Percentiles rank a stretch among this genome's conserved stretches.
phyloP scores from a whole-genome alignment of 1,140 invertebrate species.

The Thaumatotibia leucotreta region DNA sequence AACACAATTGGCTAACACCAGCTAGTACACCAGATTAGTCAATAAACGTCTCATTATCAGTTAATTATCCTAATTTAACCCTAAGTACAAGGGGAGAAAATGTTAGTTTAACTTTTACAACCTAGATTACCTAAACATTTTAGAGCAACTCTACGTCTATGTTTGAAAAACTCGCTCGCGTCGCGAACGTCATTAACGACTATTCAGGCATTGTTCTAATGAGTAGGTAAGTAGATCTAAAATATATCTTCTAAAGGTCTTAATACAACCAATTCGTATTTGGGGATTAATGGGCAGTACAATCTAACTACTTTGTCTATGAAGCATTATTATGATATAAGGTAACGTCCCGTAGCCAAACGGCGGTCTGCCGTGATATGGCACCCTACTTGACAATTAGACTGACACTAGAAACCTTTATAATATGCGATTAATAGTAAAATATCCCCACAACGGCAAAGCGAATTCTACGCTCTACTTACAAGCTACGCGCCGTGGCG shows the following conservation, averaged over 20 bases:
- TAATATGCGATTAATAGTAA: conserved; percentile 13
- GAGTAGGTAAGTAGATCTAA: conserved; percentile 12
- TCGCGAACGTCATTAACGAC: background rate
- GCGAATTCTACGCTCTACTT: background rate
- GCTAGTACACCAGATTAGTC: background rate
- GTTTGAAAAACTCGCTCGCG: background rate
- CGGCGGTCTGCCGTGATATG: background rate
- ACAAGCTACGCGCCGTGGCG: background rate
- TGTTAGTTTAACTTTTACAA: conserved; percentile 33
- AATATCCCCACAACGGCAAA: background rate
- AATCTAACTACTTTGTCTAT: conserved; percentile 7
- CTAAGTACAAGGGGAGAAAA: conserved; percentile 66
- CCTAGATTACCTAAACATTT: background rate
- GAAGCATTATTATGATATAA: conserved; percentile 13
- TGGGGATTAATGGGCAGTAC: conserved; percentile 11
- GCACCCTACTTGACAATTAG: conserved; percentile 7
- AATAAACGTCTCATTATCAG: conserved; percentile 21
- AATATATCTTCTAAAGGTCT: background rate
- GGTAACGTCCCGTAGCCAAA: background rate
- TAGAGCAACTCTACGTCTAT: background rate
- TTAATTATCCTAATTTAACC: conserved; percentile 50
- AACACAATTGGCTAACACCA: conserved; percentile 28
- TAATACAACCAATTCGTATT: conserved; percentile 1
- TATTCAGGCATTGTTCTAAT: background rate
- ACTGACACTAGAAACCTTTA: background rate